Evolutionary conservation across 2,888 invertebrate species (phyloP), one percentile per base, ranked within the genome.

Genomic region (Blastobasis lacticolella): DNA sequence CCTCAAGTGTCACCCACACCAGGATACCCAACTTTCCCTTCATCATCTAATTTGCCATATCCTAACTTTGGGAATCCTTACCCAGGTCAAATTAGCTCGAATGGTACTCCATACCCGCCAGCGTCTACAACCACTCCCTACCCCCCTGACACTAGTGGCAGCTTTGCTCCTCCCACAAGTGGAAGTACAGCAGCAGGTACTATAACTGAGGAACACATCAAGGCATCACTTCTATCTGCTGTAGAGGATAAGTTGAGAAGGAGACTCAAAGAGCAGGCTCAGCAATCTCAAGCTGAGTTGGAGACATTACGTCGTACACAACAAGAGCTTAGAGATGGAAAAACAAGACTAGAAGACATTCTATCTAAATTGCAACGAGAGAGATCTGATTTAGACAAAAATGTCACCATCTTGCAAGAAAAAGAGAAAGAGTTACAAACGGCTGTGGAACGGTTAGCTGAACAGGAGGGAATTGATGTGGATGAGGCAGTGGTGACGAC

Each of bases 401-500:
- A 95, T 81, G 93, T 97, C 48, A 89, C 90, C 48, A 88, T 96
- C 54, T 81, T 98, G 59, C 92, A 94, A 79, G 96, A 97, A 61
- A 97, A 97, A 73, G 95, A 96, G 71, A 90, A 93, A 57, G 97
- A 97, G 78, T 83, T 98, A 62, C 93, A 95, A 65, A 92, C 93
- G 66, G 94, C 95, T 41, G 91, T 97, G 38, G 92, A 92, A 55
- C 92, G 93, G 61, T 85, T 95, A 40, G 91, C 93, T 49, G 92
- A 93, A 67, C 93, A 95, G 62, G 94, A 96, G 64, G 91, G 93
- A 38, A 92, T 97, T 63, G 95, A 96, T 85, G 95, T 98, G 45
- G 99, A 99, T 82, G 97, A 98, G 75, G 98, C 98, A 52, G 97
- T 99, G 41, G 96, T 96, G 23, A 97, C 98, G 1, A 97, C 97